Evolutionary conservation across 2,797 vertebrate genomes (phyloP), one percentile per base, ranked within the genome.

Genomic region (Brotula barbata): DNA sequence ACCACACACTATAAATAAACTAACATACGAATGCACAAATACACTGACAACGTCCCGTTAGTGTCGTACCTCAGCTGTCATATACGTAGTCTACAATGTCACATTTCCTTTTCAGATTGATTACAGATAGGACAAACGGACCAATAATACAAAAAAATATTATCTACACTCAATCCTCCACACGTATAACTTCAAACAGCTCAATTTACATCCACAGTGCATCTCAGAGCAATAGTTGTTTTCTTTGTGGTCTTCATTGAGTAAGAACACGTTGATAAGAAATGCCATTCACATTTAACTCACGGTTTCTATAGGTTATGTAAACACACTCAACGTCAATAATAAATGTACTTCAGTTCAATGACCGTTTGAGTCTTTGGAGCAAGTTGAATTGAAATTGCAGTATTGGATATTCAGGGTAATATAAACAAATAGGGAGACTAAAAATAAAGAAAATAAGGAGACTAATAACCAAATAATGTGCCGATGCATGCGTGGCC

Each of bases 1-100:
- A 73, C 69, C 84, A 88, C 87, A 88, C 81, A 28, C 66, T 67
- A 77, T 45, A 72, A 86, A 90, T 72, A 67, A 83, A 81, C 68
- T 63, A 67, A 84, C 62, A 37, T 77, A 87, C 74, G 64, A 53
- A 60, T 68, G 58, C 73, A 89, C 84, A 83, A 73, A 83, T 74
- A 82, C 73, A 84, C 56, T 73, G 16, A 86, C 73, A 66, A 71
- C 56, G 81, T 71, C 60, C 58, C 70, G 70, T 51, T 61, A 60
- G 40, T 48, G 16, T 75, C 56, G 53, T 21, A 53, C 12, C 62
- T 37, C 59, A 68, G 60, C 31, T 74, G 71, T 62, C 74, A 67
- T 68, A 71, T 83, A 72, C 61, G 72, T 64, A 64, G 47, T 49
- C 45, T 70, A 81, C 59, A 71, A 57, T 46, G 28, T 69, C 43